Base-by-base conservation (phyloP, 2,888 invertebrate species). In the Papilio demoleus region DNA sequence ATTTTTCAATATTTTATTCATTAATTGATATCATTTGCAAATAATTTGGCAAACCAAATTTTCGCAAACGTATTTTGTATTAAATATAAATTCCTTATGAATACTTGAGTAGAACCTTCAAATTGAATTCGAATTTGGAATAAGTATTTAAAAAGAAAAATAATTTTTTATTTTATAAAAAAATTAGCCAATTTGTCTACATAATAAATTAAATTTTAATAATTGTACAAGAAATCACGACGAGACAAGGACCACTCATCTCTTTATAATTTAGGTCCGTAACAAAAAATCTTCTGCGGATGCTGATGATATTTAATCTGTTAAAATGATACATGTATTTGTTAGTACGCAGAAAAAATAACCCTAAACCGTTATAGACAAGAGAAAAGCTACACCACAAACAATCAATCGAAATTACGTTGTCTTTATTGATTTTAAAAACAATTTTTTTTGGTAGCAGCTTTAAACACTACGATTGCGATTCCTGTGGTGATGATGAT, bases 251-350 rank as follows among this genome's bases (percentile, higher is more conserved):
- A 47, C 34, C 36, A 47, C 11, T 56, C 38, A 56, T 53, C 62
- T 58, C 42, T 19, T 59, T 50, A 34, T 60, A 50, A 40, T 50
- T 64, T 73, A 74, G 75, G 73, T 70, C 27, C 59, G 34, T 70
- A 79, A 77, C 77, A 79, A 78, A 79, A 77, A 77, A 77, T 77
- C 74, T 71, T 67, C 67, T 72, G 70, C 72, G 71, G 74, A 77
- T 79, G 76, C 70, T 78, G 77, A 83, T 78, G 79, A 72, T 70
- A 66, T 84, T 84, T 84, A 83, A 83, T 81, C 34, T 71, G 78
- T 83, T 80, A 82, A 79, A 74, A 80, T 77, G 77, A 77, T 79
- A 83, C 81, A 82, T 77, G 76, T 73, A 69, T 72, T 61, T 73
- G 81, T 84, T 84, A 83, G 80, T 80, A 77, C 67, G 76, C 75